Evolutionary conservation across 2,888 invertebrate genomes (phyloP), one percentile per base, ranked within the genome.

Genomic region (Agrotis exclamationis): DNA sequence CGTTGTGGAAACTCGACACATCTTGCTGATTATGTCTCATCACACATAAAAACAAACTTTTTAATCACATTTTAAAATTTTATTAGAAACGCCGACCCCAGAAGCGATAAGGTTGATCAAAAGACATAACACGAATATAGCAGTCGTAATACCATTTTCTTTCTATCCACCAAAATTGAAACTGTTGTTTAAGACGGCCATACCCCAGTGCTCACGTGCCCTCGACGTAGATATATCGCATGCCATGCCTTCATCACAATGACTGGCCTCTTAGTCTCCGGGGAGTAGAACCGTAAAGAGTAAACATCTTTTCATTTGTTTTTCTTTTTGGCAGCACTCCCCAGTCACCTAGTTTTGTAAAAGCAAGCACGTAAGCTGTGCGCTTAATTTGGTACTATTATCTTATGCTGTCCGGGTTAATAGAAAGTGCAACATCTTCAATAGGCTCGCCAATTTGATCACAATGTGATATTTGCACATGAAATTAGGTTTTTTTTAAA

Each of bases 191-290:
- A 7, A 24, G 45, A 47, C 22, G 45, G 59, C 47, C 24, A 39
- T 44, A 44, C 33, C 5, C 28, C 24, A 51, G 18, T n/a, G 16
- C 24, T 22, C 76, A 79, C 80, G 80, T 63, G 14, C 20, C 53
- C 47, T 13, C 6, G 54, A 76, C 70, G 76, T 45, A 24, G 44
- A 78, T 76, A 63, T 78, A 80, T 78, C 24, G 59, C 63, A 56
- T 66, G 81, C 76, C 78, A 66, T 51, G 70, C 78, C 81, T 80
- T 80, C 76, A 80, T 78, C 81, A 78, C 76, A 53, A 75, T 70
- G 57, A 80, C 76, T 59, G 24, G 24, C 59, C 76, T 76, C 54
- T 69, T 56, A 76, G 63, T 70, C 78, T 76, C 81, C 22, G 28
- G 76, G 51, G 78, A 53, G 28, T 20, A 51, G 45, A 45, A n/a